Base-by-base conservation (phyloP, 37 sponge, comb jelly and placozoan genomes). In the Haliclona indistincta region DNA sequence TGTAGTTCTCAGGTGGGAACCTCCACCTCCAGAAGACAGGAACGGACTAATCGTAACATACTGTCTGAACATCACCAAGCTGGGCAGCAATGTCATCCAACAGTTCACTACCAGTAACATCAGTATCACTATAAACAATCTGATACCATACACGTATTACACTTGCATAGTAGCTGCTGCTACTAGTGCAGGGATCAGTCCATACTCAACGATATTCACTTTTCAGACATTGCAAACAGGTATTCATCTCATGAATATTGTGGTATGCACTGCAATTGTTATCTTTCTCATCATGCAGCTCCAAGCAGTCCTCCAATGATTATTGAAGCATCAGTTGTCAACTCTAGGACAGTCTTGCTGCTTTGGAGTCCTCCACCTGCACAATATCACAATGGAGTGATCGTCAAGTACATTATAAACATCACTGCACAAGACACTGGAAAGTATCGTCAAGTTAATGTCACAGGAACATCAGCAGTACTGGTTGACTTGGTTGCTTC, bases 141-240 rank as follows among this genome's bases (percentile, higher is more conserved):
- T 72, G 25, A 6, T 10, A 4, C 82, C 82, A 40, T 81, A 55
- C 41, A 73, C 74, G 1, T 53, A 54, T 34, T 81, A 81, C 49
- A 38, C 43, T 2, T 65, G 47, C 38, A 38, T 67, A 51, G 54
- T 81, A 39, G 67, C 82, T 54, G 82, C 82, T 0, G 66, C 53
- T 3, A 73, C 82, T 2, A 41, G 29, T 7, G 53, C 65, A 19
- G 82, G 82, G 2, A n/a, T 51, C n/a, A 74, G 82, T n/a, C 82
- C 82, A 13, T 65, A 43, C 67, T 51, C 54, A 30, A 63, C 41
- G 22, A 56, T 67, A 52, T 4, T 73, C 30, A 63, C 64, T 36
- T 8, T 83, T 0, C 10, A 3, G 1, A 83, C 77, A 23, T 68
- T 54, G 20, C 74, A 81, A 73, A 74, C 72, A 73, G 74, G 82